Conservation (phyloP, 2,113 vertebrate species). For the Dendropsophus ebraccatus region DNA sequence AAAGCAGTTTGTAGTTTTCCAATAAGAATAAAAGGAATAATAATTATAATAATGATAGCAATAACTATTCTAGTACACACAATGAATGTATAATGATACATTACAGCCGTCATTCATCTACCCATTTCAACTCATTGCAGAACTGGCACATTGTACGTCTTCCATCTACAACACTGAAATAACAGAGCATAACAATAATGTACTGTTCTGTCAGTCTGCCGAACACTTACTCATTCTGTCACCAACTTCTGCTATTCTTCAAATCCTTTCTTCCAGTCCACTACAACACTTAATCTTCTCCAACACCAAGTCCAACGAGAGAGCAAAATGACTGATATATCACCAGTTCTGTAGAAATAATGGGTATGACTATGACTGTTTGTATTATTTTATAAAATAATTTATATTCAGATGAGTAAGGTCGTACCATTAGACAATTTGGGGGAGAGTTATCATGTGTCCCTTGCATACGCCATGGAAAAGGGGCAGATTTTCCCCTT, state of each 20-base stretch:
- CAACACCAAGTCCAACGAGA: background rate
- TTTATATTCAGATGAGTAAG: background rate
- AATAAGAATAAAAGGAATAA: too few relatives aligned
- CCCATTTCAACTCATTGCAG: background rate
- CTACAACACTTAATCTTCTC: background rate
- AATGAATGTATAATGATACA: background rate
- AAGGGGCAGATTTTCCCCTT: too few relatives aligned
- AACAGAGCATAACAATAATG: conserved; percentile 15
- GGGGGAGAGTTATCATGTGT: too few relatives aligned
- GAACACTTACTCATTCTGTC: conserved; percentile 28
- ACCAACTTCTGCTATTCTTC: conserved; percentile 16
- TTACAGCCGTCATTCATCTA: background rate
- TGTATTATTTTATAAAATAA: background rate
- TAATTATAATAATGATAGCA: background rate
- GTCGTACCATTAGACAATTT: too few relatives aligned
- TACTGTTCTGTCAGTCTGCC: background rate
- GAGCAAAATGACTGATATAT: background rate
- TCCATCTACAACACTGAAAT: background rate
- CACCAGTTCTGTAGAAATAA: background rate
- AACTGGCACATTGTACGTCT: background rate
- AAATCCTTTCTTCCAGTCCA: conserved; percentile 2
- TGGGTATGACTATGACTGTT: background rate
- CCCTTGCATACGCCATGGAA: too few relatives aligned
- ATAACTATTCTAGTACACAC: background rate
- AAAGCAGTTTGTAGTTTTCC: too few relatives aligned